phyloP scores from a whole-genome alignment of 1,140 invertebrate species.

The Dendrolimus kikuchii region DNA sequence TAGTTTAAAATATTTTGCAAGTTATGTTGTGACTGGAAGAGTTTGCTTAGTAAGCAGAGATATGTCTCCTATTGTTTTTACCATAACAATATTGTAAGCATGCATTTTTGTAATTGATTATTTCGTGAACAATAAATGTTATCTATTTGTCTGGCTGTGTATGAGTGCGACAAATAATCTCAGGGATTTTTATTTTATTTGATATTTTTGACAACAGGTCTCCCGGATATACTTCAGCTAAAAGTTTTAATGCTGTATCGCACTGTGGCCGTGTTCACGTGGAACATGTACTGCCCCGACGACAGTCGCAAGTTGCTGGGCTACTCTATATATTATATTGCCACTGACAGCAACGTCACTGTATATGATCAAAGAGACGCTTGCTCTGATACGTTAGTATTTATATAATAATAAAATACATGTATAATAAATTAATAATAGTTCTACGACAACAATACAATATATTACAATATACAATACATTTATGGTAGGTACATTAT shows the following conservation, averaged over 20 bases:
- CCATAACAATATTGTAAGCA: no score
- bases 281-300: conserved; percentile 80
- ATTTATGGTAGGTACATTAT: no score
- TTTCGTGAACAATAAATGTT: no score
- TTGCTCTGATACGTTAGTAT: conserved; percentile 80
- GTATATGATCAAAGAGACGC: conserved; percentile 89
- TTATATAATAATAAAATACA: not conserved
- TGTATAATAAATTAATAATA: no score
- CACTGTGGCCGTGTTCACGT: conserved; percentile 63
- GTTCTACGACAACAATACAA: no score
- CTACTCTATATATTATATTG: conserved; percentile 86
- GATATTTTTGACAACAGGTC: conserved; percentile 32
- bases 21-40: no score
- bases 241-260: conserved; percentile 24
- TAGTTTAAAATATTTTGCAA: no score
- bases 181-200: not conserved
- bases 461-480: no score
- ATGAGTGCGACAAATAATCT: not conserved
- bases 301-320: conserved; percentile 84
- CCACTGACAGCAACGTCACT: conserved; percentile 82
- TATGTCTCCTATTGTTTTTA: no score
- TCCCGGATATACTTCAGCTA: conserved; percentile 35
- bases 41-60: no score
- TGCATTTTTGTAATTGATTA: no score
- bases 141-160: no score